A percentile compares a stretch with the other conserved stretches of the same genome.
phyloP scores from a whole-genome alignment of 2,113 vertebrate species.

The Copsychus sechellarum region DNA sequence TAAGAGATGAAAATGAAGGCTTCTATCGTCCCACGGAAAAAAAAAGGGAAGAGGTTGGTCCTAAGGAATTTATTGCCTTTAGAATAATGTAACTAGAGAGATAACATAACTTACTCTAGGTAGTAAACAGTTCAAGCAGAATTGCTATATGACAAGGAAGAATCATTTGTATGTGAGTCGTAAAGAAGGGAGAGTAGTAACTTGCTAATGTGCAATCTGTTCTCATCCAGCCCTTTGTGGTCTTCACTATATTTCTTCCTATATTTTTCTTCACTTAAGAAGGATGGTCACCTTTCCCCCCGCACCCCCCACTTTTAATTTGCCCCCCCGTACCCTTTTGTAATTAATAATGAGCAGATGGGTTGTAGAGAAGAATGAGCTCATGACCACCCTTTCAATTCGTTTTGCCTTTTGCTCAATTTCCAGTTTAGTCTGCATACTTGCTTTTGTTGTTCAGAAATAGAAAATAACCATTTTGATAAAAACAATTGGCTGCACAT shows the following conservation, averaged over 20 bases:
- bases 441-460: not conserved
- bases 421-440: not conserved
- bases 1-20: not conserved
- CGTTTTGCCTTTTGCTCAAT: not conserved
- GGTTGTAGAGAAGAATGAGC: not conserved
- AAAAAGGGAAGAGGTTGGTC: not conserved
- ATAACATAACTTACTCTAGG: not conserved
- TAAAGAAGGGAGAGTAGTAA: not conserved
- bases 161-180: not conserved
- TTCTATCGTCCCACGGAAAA: not conserved
- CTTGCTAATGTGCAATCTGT: not conserved
- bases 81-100: not conserved
- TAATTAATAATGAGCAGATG: not conserved
- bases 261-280: not conserved
- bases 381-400: not conserved
- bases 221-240: not conserved
- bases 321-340: not conserved
- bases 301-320: rapidly evolving
- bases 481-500: not conserved
- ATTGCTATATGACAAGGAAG: not conserved
- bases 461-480: not conserved
- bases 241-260: not conserved
- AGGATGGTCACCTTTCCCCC: not conserved
- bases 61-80: not conserved
- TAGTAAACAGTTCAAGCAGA: not conserved